phyloP scores from a whole-genome alignment of 30 jellyfish, hydroid and myxozoan genomes.

The Hydra vulgaris region DNA sequence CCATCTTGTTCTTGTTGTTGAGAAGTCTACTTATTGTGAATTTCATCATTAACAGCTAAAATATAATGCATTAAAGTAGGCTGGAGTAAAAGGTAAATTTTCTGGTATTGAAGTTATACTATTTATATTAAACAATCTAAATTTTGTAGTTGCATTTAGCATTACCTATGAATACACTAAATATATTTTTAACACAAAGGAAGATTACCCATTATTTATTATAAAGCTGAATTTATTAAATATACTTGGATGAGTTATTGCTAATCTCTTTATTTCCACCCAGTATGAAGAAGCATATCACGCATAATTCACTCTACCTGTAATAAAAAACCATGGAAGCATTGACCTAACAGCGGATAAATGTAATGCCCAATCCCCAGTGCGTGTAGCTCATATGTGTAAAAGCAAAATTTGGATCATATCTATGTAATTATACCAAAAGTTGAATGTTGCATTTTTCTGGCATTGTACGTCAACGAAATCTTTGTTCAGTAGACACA shows the following conservation, averaged over 20 bases:
- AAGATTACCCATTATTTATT: not conserved
- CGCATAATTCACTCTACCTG: conserved; percentile 30
- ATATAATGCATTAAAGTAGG: conserved; percentile 1
- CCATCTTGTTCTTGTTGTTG: too few species aligned
- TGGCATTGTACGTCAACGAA: not conserved
- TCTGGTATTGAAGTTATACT: not conserved
- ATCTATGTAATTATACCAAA: conserved; percentile 16
- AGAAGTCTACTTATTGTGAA: not conserved
- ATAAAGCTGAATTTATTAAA: not conserved
- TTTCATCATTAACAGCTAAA: not conserved
- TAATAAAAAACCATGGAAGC: too few species aligned
- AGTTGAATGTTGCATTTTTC: conserved; percentile 9
- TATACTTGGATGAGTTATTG: conserved; percentile 16
- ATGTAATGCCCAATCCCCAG: conserved; percentile 22
- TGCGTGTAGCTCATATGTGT: conserved; percentile 10
- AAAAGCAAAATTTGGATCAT: conserved; percentile 22
- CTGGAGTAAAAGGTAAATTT: not conserved
- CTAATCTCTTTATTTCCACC: conserved; percentile 19
- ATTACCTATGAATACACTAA: not conserved
- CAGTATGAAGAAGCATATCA: conserved; percentile 15
- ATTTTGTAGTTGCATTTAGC: not conserved
- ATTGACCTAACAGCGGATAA: not conserved
- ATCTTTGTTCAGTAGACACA: too few species aligned
- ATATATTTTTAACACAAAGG: not conserved
- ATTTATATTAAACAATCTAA: not conserved